These are phyloP conservation scores for Pyrochroa serraticornis DNA, from an alignment of 2,888 invertebrate genomes.

Conservation along the genomic window DNA sequence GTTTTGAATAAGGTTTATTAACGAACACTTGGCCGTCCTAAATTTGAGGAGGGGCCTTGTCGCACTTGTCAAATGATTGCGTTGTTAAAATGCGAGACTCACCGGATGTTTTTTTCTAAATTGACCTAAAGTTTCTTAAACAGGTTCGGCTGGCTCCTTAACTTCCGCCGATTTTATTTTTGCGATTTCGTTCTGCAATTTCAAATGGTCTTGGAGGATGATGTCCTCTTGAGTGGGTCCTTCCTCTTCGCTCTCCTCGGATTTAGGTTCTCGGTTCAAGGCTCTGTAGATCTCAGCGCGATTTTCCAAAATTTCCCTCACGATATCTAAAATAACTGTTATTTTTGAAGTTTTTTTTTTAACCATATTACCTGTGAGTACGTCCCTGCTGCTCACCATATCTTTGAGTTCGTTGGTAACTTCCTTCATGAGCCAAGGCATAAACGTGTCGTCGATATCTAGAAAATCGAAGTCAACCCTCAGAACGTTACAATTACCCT, in stretches of 20 bases:
- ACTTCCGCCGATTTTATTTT: constrained; percentile 32
- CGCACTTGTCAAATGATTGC: neutral
- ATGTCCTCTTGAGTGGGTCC: constrained; percentile 46
- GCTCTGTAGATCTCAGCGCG: constrained; percentile 69
- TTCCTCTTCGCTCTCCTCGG: constrained; percentile 46
- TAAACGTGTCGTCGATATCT: constrained; percentile 80
- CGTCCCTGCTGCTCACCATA: constrained; percentile 79
- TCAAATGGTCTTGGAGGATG: constrained; percentile 49
- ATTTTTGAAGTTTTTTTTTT: neutral
- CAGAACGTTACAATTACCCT: constrained; percentile 5
- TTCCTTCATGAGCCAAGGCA: constrained; percentile 86
- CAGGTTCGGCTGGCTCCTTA: neutral
- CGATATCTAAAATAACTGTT: constrained; percentile 65
- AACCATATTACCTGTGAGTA: constrained; percentile 70
- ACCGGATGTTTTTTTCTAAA: neutral
- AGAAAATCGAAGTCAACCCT: constrained; percentile 42
- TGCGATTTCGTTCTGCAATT: constrained; percentile 46
- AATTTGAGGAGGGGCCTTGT: constrained; percentile 1
- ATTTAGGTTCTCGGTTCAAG: constrained; percentile 50
- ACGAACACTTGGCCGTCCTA: constrained; percentile 15
- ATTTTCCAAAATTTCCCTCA: constrained; percentile 78
- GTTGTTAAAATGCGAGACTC: neutral
- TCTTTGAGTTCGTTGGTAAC: constrained; percentile 82
- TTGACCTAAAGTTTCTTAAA: neutral
- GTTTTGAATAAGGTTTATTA: constrained; percentile 33